These are phyloP conservation scores for Corvus moneduloides DNA, from an alignment of 2,113 vertebrate genomes.

Conservation along the genomic window DNA sequence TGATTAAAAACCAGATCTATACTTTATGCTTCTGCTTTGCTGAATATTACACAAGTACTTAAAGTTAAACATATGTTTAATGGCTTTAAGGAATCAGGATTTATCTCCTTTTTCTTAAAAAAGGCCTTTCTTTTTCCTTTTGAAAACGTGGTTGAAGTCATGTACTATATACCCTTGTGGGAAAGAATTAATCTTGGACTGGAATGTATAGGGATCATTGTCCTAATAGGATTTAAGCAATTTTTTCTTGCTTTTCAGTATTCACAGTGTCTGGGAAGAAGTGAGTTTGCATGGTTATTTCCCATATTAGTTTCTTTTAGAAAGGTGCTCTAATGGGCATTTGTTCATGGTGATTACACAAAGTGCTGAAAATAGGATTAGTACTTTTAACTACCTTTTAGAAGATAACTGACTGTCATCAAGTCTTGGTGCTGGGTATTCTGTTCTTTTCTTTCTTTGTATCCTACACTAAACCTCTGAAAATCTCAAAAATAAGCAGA, in stretches of 20 bases:
- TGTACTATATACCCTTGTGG: neutral
- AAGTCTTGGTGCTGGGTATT: neutral
- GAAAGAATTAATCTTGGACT: conserved; percentile 47
- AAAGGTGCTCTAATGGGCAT: conserved; percentile 17
- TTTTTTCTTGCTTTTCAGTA: conserved; percentile 26
- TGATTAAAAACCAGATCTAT: neutral
- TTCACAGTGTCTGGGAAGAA: neutral
- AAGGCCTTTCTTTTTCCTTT: neutral
- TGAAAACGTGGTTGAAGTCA: neutral
- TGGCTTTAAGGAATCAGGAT: neutral
- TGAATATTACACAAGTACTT: neutral
- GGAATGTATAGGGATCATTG: conserved; percentile 24
- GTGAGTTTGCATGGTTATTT: neutral
- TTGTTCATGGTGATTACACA: neutral
- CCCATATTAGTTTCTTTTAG: neutral
- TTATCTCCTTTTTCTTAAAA: neutral
- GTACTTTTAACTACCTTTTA: neutral
- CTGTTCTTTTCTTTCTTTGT: neutral
- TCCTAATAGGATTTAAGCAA: conserved; percentile 39
- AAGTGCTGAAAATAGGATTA: conserved; percentile 52
- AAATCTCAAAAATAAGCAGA: neutral
- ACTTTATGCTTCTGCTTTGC: neutral
- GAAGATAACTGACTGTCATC: neutral
- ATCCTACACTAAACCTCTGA: neutral
- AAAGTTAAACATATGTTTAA: neutral